A percentile compares a stretch with the other conserved stretches of the same genome.
Evolutionary conservation across 2,113 vertebrate genomes (phyloP).

Genomic region (Trichechus manatus): DNA sequence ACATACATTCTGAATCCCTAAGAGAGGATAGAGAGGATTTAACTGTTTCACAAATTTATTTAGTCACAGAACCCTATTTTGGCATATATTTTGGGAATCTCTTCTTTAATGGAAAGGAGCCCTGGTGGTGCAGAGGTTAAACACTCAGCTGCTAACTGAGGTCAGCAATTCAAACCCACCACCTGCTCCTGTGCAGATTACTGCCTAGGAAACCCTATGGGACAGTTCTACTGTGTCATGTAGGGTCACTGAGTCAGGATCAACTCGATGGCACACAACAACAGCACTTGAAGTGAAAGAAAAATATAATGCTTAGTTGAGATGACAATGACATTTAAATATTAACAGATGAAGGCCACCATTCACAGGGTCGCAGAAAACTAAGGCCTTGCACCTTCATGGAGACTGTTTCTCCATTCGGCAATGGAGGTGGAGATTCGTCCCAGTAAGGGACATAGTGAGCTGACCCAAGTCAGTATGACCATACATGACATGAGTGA

Average conservation of each 20-base stretch:
- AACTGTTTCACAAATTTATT: not conserved
- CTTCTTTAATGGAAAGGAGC: not conserved
- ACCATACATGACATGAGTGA: not conserved
- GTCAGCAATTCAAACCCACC: no score
- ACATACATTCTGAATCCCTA: not conserved
- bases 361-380: not conserved
- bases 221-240: no score
- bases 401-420: not conserved
- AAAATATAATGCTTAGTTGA: not conserved
- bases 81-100: not conserved
- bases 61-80: not conserved
- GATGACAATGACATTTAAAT: not conserved
- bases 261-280: no score
- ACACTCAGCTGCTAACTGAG: no score
- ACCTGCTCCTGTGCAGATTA: no score
- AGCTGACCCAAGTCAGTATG: not conserved
- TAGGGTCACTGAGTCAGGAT: no score
- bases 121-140: no score
- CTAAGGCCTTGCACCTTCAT: not conserved
- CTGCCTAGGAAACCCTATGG: no score
- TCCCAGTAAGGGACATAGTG: not conserved
- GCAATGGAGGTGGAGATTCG: not conserved
- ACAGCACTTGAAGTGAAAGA: not conserved
- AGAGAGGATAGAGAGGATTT: not conserved
- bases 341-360: not conserved